Percentiles rank a stretch among this genome's conserved stretches.
Conservation (phyloP, 1,140 invertebrate genomes). For the Zeugodacus cucurbitae region DNA sequence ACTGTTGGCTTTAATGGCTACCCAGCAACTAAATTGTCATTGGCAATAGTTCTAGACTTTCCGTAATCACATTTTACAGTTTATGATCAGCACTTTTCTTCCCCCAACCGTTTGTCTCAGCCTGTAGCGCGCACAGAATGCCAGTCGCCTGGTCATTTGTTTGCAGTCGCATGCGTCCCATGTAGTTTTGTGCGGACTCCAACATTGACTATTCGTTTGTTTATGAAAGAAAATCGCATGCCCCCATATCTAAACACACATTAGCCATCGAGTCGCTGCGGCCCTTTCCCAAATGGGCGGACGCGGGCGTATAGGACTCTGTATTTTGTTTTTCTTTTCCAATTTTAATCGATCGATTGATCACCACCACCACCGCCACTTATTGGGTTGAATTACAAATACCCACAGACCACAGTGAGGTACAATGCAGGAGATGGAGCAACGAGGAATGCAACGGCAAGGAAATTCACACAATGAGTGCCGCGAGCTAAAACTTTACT, state of each 20-base stretch:
- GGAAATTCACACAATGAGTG: slow-evolving; percentile 34
- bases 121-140: not conserved
- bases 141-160: not conserved
- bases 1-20: not conserved
- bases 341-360: slow-evolving; percentile 33
- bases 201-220: slow-evolving; percentile 19
- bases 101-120: not conserved
- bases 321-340: not conserved
- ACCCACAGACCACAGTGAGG: not conserved
- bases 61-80: not conserved
- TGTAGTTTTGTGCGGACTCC: not conserved
- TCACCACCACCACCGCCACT: not conserved
- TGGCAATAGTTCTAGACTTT: not conserved
- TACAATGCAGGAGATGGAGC: not conserved
- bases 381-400: too few relatives aligned
- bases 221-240: slow-evolving; percentile 40
- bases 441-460: not conserved
- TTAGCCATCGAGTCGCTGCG: slow-evolving; percentile 32
- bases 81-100: not conserved
- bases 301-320: not conserved
- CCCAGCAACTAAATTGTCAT: not conserved
- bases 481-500: not conserved
- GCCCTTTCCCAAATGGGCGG: slow-evolving; percentile 12
- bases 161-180: not conserved
- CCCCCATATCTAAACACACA: slow-evolving; percentile 41